phyloP scores from a whole-genome alignment of 1,140 invertebrate genomes.

The Cardiocondyla obscurior region DNA sequence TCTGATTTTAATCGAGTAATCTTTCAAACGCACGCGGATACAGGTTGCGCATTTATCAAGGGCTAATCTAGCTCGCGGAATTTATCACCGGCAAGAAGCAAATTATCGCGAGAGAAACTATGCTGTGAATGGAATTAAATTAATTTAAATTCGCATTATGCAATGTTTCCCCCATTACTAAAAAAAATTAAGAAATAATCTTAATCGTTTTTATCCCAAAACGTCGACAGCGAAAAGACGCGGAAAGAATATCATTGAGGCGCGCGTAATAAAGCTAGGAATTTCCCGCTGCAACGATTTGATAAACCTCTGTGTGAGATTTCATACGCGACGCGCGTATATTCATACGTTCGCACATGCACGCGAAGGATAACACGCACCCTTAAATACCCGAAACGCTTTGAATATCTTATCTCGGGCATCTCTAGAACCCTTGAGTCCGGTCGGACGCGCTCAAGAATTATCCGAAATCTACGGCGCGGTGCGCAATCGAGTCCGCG shows the following conservation, averaged over 20 bases:
- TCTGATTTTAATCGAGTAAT: slow-evolving; percentile 75
- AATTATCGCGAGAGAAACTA: neutral
- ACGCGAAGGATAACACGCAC: slow-evolving; percentile 66
- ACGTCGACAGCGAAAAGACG: neutral
- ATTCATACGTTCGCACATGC: slow-evolving; percentile 47
- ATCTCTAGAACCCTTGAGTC: slow-evolving; percentile 82
- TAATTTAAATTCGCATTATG: neutral
- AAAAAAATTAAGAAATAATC: neutral
- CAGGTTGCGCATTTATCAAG: slow-evolving; percentile 32
- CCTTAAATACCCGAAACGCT: slow-evolving; percentile 81
- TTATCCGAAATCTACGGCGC: slow-evolving; percentile 81
- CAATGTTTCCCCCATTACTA: neutral
- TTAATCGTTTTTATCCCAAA: neutral
- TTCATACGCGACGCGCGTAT: slow-evolving; percentile 27
- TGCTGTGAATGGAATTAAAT: neutral
- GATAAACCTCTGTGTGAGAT: slow-evolving; percentile 18
- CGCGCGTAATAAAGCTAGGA: neutral
- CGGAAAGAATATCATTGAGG: neutral
- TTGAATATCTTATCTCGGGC: slow-evolving; percentile 82
- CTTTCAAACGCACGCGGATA: neutral
- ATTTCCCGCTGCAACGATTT: neutral
- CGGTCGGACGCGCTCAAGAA: slow-evolving; percentile 81
- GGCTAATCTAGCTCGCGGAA: neutral
- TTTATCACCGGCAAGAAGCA: neutral
- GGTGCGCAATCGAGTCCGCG: slow-evolving; percentile 43